phyloP scores from a whole-genome alignment of 2,888 invertebrate genomes.

The Acleris holmiana region DNA sequence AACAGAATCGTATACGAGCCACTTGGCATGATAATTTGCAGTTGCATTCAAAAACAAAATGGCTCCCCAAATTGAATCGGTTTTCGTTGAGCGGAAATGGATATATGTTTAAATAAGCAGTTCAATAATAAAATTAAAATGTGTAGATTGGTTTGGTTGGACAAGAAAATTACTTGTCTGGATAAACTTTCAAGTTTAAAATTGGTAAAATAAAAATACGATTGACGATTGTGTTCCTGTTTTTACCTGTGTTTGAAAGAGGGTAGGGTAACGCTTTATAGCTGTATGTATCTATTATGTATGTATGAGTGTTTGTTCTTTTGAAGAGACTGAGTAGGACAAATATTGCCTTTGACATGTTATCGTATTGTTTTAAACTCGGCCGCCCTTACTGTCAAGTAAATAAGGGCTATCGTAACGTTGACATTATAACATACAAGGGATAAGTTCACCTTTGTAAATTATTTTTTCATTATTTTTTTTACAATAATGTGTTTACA shows the following conservation, averaged over 20 bases:
- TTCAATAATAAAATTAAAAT: slow-evolving; percentile 31
- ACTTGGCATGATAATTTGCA: slow-evolving; percentile 22
- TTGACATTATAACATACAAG: too few species aligned
- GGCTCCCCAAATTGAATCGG: slow-evolving; percentile 14
- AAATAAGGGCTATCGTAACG: too few species aligned
- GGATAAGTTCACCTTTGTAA: too few species aligned
- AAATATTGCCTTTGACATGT: too few species aligned
- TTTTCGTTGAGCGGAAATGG: slow-evolving; percentile 28
- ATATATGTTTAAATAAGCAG: slow-evolving; percentile 34
- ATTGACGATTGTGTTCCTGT: background rate
- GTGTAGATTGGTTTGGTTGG: slow-evolving; percentile 28
- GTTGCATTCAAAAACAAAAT: slow-evolving; percentile 23
- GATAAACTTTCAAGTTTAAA: background rate
- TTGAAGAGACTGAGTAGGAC: too few species aligned
- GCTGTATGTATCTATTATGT: too few species aligned
- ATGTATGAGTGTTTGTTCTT: too few species aligned
- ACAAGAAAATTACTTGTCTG: slow-evolving; percentile 24
- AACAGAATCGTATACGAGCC: background rate
- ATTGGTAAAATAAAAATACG: slow-evolving; percentile 1
- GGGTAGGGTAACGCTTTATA: too few species aligned
- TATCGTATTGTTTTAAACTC: too few species aligned
- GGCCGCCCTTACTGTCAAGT: too few species aligned
- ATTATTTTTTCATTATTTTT: too few species aligned
- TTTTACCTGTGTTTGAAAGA: background rate
- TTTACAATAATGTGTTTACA: too few species aligned